Percentiles rank a stretch among this genome's conserved stretches.
These are phyloP conservation scores for Diacarnus erythraeanus DNA, from an alignment of 37 sponge, comb jelly and placozoan genomes.

Conservation along the genomic window DNA sequence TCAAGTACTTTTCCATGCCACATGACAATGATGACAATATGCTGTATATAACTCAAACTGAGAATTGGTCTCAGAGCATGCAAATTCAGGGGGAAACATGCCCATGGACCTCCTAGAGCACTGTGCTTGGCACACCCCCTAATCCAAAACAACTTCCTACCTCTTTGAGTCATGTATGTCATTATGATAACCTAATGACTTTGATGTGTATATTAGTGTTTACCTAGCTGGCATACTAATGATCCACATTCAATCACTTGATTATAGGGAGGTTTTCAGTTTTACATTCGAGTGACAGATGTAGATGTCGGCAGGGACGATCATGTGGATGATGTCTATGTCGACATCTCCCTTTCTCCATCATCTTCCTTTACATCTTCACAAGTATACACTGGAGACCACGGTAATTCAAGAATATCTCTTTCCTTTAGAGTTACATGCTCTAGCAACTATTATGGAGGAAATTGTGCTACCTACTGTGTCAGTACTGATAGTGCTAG, in stretches of 20 bases:
- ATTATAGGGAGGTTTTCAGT: slow-evolving; percentile 42
- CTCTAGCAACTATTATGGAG: slow-evolving; percentile 39
- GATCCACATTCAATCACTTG: not conserved
- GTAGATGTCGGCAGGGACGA: slow-evolving; percentile 27
- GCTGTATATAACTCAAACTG: too few relatives aligned
- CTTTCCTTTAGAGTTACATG: slow-evolving; percentile 23
- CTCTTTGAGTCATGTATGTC: too few relatives aligned
- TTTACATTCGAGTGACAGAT: slow-evolving; percentile 31
- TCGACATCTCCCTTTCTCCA: slow-evolving; percentile 4
- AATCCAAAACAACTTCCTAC: too few relatives aligned
- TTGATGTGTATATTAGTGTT: too few relatives aligned
- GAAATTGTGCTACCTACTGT: slow-evolving; percentile 47
- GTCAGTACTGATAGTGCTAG: slow-evolving; percentile 16
- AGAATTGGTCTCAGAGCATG: too few relatives aligned
- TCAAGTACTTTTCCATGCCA: too few relatives aligned
- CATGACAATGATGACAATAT: too few relatives aligned
- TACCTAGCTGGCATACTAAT: too few relatives aligned
- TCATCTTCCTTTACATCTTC: slow-evolving; percentile 9
- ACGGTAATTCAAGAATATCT: slow-evolving; percentile 18
- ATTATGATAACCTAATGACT: too few relatives aligned
- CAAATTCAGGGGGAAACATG: too few relatives aligned
- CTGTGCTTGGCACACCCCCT: too few relatives aligned
- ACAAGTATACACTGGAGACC: slow-evolving; percentile 14
- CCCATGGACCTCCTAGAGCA: too few relatives aligned
- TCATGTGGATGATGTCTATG: slow-evolving; percentile 45